Evolutionary conservation across 2,888 invertebrate species (phyloP), one percentile per base, ranked within the genome.

Genomic region (Amiota minor): DNA sequence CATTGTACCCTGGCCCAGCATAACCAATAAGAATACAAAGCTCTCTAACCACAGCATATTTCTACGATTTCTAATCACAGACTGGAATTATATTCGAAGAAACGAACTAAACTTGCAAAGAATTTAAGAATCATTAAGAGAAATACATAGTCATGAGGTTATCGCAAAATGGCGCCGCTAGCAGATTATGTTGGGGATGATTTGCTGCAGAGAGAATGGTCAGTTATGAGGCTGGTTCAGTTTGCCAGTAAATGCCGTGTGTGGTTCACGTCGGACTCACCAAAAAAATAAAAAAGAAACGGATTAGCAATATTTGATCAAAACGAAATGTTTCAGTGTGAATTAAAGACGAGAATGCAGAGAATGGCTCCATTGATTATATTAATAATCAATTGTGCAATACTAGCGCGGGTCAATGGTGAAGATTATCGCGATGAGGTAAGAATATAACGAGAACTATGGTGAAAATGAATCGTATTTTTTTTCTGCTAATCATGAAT

Each of bases 391-490:
- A 35, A 10, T 35, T 62, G 12, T 11, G 12, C 12, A 53, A 53
- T 53, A 53, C 4, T 1, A 53, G 12, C 6, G 6, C 12, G 14
- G 47, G 47, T 47, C 16, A 65, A 11, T 2, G 47, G 9, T 10
- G 16, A 46, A 23, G 65, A 16, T 65, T 65, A 65, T 65, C 65
- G 20, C 2, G 46, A 65, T 47, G 65, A 65, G 65, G 47, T 65
- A 65, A 16, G 47, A 14, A 47, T 12, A 20, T 62, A 45, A 12
- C 45, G 35, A 35, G 35, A 2, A 35, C 4, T 35, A 8, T 35
- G 35, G 35, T 35, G 2, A 6, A 8, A 35, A 35, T 35, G 35
- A 35, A 35, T 35, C 6, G 35, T 55, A 18, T 14, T 55, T 55
- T n/a, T 55, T n/a, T 14, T 55, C 55, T 55, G 18, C 55, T 55